phyloP scores from a whole-genome alignment of 1,140 invertebrate genomes.

The Antheraea pernyi region DNA sequence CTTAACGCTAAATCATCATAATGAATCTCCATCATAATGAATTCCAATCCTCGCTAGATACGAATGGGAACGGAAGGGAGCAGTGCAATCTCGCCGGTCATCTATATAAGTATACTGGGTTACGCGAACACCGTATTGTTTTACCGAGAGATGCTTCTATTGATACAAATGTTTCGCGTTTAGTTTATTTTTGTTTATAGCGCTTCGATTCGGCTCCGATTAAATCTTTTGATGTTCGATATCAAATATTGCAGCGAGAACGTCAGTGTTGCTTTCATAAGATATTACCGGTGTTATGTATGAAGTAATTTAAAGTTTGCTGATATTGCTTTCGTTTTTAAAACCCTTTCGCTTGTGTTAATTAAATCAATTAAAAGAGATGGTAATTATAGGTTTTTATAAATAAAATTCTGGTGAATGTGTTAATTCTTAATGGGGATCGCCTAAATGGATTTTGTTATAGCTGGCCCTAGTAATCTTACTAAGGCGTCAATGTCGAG shows the following conservation, averaged over 20 bases:
- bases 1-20: slow-evolving; percentile 1
- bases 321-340: not conserved
- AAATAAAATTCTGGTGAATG: no score
- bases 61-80: slow-evolving; percentile 29
- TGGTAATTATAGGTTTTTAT: no score
- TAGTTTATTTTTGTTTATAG: not conserved
- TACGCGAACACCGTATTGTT: slow-evolving; percentile 32
- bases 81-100: slow-evolving; percentile 34
- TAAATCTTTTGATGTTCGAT: slow-evolving; percentile 1
- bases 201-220: not conserved
- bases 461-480: no score
- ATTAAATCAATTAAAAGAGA: not conserved
- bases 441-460: no score
- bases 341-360: not conserved
- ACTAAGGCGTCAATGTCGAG: no score
- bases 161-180: slow-evolving; percentile 16
- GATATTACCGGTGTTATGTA: slow-evolving; percentile 4
- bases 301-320: not conserved
- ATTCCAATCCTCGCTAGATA: slow-evolving; percentile 3
- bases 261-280: not conserved
- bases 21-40: no score
- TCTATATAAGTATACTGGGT: slow-evolving; percentile 30
- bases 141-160: slow-evolving; percentile 28
- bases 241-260: not conserved
- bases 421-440: no score